Evolutionary conservation across 2,888 invertebrate species (phyloP), one percentile per base, ranked within the genome.

Genomic region (Listrodromus nycthemerus): DNA sequence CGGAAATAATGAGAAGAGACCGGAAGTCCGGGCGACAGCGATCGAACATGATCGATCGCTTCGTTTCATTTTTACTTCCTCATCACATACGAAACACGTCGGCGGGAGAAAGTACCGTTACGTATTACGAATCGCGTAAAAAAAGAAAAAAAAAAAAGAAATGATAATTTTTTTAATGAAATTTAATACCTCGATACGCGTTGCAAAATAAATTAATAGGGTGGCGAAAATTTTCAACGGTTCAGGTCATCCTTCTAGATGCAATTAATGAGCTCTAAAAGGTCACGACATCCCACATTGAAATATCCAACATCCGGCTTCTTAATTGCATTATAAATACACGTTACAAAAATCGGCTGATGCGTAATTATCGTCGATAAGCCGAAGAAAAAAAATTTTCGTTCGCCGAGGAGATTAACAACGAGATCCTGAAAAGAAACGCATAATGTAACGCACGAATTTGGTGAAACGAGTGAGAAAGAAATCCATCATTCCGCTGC

Each of bases 401-500:
- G 30, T n/a, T 74, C 48, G 1, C 48, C 21, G 48, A 48, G 48
- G 48, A 48, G 61, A 48, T 48, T 55, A 10, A 21, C 21, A 37
- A 24, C 45, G n/a, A 58, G 21, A 70, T 4, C 19, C 24, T 8
- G 24, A 6, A 16, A 19, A 45, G 37, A 8, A 41, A 41, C 21
- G 71, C 61, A n/a, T 27, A 8, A 45, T 58, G 30, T 48, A 27
- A 48, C 30, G 41, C 10, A 63, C 69, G 52, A 80, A 74, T 48
- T 63, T 69, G 63, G 81, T 61, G 63, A 78, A 84, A 78, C 81
- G 67, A 78, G 66, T 55, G 41, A 21, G 50, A 48, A 78, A 84
- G 70, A 52, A 66, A 82, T 82, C 74, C 82, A 78, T 86, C 84
- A 86, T 86, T 83, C 70, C 82, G 80, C 79, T 73, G 71, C 71